Base-by-base conservation (phyloP, 2,797 vertebrate genomes). In the Tokudaia muenninki region DNA sequence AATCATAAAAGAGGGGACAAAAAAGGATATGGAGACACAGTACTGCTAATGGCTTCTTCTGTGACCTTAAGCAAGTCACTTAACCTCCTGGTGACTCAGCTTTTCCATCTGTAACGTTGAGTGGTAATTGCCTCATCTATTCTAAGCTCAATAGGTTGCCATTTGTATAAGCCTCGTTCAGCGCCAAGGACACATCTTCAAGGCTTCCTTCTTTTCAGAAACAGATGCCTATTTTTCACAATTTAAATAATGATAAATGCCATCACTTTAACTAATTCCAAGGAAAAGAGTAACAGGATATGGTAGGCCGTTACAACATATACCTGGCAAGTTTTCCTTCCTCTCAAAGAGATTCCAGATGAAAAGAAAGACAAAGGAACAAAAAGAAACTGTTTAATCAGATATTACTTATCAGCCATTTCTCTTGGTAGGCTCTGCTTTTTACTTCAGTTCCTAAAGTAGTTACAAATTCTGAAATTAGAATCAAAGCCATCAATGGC, bases 61-160 rank as follows among this genome's bases (percentile, higher is more conserved):
- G 70, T 96, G 94, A 97, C 94, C 95, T 96, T 96, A 92, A 92
- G 74, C 65, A 93, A 95, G 83, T 65, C 65, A 47, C 74, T 97
- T 98, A 96, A 96, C 96, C 97, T 98, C 81, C 92, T 92, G 80
- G 94, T 97, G 97, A 97, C 98, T 97, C 97, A 98, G 97, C 97
- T 96, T 96, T 94, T 92, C 97, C 87, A 87, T 97, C 95, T 96
- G 91, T 94, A 96, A 95, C 95, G 90, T 80, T 97, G 94, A 95
- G 92, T 96, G 65, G 90, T 97, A 97, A 98, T 98, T 96, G 95
- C 95, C 92, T 98, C 94, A 97, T 98, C 97, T 97, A 95, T 96
- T 97, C 94, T 96, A 37, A 44, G 87, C 95, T 97, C 95, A 93
- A 90, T 96, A 97, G 72, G 14, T 90, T 97, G 87, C 94, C 80